Conservation (phyloP, 2,113 vertebrate genomes). For the Trichechus manatus region DNA sequence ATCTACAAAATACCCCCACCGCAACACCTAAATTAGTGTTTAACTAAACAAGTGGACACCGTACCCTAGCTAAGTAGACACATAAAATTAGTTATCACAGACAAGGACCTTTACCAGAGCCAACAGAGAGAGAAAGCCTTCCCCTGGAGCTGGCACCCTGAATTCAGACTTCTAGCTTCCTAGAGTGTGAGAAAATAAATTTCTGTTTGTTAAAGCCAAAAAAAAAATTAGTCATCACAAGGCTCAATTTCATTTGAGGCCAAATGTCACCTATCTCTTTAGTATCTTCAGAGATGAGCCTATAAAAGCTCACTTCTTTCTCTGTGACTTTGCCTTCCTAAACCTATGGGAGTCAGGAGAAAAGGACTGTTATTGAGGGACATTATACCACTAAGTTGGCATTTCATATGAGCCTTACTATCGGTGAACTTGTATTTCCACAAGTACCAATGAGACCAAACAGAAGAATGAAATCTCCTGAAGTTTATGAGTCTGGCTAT, state of each 20-base stretch:
- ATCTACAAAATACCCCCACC: not conserved
- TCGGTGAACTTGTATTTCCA: not conserved
- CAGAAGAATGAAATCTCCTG: not conserved
- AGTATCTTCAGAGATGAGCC: not conserved
- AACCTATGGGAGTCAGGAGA: not conserved
- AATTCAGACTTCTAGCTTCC: too few species aligned
- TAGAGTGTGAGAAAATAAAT: too few species aligned
- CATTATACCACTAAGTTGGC: not conserved
- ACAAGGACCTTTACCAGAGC: too few species aligned
- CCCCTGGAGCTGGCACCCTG: too few species aligned
- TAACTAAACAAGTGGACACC: not conserved
- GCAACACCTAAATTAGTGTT: not conserved
- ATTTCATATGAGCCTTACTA: not conserved
- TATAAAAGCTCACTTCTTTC: not conserved
- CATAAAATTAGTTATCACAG: too few species aligned
- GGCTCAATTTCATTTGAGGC: not conserved
- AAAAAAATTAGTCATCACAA: not conserved
- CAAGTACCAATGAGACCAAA: not conserved
- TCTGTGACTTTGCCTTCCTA: not conserved
- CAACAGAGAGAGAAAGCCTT: too few species aligned
- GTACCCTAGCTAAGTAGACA: not conserved
- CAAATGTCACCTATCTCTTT: not conserved
- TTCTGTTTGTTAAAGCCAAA: too few species aligned
- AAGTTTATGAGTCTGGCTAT: not conserved
- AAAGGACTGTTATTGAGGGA: not conserved